A percentile compares a stretch with the other conserved stretches of the same genome.
Evolutionary conservation across 1,140 invertebrate genomes (phyloP).

Genomic region (Phymastichus coffea): DNA sequence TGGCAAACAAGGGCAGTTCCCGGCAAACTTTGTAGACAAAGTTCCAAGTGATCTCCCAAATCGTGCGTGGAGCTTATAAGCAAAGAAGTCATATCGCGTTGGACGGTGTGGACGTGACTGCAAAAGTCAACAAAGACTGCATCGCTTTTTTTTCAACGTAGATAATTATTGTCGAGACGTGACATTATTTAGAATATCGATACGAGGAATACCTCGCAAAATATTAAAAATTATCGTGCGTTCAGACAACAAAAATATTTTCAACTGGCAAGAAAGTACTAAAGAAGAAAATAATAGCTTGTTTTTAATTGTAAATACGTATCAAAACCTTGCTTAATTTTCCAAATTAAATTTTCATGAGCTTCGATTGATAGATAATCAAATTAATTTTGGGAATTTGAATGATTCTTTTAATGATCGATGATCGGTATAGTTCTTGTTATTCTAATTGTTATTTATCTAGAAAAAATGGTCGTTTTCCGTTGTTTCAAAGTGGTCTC

Average conservation of each 20-base stretch:
- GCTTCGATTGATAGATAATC: neutral
- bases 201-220: no score
- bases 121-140: slow-evolving; percentile 11
- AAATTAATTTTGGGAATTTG: neutral
- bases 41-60: slow-evolving; percentile 51
- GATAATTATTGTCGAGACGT: slow-evolving; percentile 6
- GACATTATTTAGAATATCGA: slow-evolving; percentile 16
- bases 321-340: neutral
- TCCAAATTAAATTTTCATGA: no score
- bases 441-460: slow-evolving; percentile 2
- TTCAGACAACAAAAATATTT: neutral
- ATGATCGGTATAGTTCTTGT: neutral
- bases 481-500: neutral
- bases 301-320: neutral
- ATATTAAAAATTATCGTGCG: slow-evolving; percentile 9
- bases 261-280: neutral
- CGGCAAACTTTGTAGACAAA: slow-evolving; percentile 73
- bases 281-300: no score
- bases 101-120: slow-evolving; percentile 5
- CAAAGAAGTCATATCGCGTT: neutral
- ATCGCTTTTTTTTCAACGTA: slow-evolving; percentile 6
- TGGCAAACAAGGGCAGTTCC: slow-evolving; percentile 75
- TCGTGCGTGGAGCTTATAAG: slow-evolving; percentile 36
- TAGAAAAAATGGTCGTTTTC: slow-evolving; percentile 16
- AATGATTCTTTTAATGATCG: neutral